Evolutionary conservation across 2,113 vertebrate genomes (phyloP).

Genomic region (Phylloscopus trochiloides): DNA sequence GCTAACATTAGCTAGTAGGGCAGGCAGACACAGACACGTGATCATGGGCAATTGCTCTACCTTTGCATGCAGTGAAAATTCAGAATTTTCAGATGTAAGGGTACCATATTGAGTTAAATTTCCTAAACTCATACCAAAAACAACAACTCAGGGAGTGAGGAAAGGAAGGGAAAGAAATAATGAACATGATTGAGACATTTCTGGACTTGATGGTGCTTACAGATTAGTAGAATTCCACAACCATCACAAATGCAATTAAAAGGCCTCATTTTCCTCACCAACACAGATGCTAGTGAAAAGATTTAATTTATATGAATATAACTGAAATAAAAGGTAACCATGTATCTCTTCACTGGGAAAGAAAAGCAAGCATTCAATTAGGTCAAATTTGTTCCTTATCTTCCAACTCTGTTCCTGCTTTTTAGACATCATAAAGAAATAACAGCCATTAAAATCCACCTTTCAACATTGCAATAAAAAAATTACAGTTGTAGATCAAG

Average conservation of each 20-base stretch:
- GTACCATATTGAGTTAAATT: neutral
- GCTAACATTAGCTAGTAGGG: neutral
- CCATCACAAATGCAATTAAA: neutral
- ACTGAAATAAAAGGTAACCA: neutral
- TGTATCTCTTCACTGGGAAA: neutral
- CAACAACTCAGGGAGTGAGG: neutral
- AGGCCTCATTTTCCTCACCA: neutral
- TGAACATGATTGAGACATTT: neutral
- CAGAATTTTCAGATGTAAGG: neutral
- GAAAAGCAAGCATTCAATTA: neutral
- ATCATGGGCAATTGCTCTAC: neutral
- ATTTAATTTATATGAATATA: neutral
- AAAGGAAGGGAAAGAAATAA: neutral
- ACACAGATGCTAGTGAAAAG: neutral
- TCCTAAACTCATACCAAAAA: neutral
- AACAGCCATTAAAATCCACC: neutral
- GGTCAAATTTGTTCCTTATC: neutral
- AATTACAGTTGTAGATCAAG: neutral
- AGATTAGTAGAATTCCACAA: neutral
- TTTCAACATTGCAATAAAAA: neutral
- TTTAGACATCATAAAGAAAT: neutral
- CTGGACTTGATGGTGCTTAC: neutral
- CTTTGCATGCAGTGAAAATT: neutral
- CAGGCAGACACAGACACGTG: fast-evolving
- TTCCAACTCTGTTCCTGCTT: neutral